Conservation (phyloP, 2,113 vertebrate genomes). For the Anser brachyrhynchus region DNA sequence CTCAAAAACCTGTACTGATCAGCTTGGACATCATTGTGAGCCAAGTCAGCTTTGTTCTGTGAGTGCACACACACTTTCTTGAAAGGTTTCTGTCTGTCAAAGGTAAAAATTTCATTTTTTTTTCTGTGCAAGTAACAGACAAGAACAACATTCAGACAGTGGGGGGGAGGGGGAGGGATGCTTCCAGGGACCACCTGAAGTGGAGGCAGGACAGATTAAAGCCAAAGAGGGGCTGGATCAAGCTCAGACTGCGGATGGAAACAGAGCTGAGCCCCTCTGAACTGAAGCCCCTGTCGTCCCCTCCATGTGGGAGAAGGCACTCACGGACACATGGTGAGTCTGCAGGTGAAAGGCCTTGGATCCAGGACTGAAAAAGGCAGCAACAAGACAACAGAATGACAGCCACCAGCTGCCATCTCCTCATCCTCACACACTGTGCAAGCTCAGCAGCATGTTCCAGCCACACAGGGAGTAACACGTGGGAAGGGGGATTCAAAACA, state of each 20-base stretch:
- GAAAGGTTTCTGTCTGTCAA: neutral
- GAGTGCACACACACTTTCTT: too few relatives aligned
- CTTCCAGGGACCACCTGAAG: too few relatives aligned
- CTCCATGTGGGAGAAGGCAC: neutral
- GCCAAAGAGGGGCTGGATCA: too few relatives aligned
- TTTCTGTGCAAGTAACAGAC: neutral
- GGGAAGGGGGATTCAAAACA: neutral
- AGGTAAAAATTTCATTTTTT: neutral
- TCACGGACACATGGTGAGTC: neutral
- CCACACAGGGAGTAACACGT: accelerated
- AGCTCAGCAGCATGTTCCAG: neutral
- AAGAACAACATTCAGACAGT: too few relatives aligned
- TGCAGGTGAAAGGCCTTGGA: neutral
- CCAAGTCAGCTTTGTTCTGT: neutral
- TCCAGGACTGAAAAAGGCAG: neutral
- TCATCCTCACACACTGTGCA: accelerated
- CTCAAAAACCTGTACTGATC: neutral
- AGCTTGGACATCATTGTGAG: neutral
- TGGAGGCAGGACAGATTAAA: too few relatives aligned
- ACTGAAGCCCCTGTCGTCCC: too few relatives aligned
- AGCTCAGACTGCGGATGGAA: too few relatives aligned
- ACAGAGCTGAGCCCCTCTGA: too few relatives aligned
- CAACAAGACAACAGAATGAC: neutral
- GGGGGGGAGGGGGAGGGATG: too few relatives aligned
- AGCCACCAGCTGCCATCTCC: neutral